Conservation (phyloP, 2,888 invertebrate species). For the Habroteleia sp. region DNA sequence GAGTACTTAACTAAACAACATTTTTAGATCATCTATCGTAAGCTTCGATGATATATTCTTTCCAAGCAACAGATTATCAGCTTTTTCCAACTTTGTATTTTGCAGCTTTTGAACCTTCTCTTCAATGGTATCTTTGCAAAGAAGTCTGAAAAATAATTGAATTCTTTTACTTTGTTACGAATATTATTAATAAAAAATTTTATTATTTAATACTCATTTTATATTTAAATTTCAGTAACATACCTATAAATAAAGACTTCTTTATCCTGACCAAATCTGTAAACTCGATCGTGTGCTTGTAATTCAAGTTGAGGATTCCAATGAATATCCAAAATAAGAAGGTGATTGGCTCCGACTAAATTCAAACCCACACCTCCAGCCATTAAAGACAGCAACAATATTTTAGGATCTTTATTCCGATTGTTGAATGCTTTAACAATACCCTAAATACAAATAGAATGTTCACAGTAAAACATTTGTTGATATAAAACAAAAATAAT, state of each 20-base stretch:
- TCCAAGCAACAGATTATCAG: constrained; percentile 89
- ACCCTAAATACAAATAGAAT: too few relatives aligned
- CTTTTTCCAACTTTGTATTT: constrained; percentile 88
- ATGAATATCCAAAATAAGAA: constrained; percentile 94
- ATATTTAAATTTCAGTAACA: too few relatives aligned
- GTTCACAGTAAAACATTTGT: too few relatives aligned
- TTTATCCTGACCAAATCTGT: constrained; percentile 93
- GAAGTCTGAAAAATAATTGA: neutral
- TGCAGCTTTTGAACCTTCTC: constrained; percentile 91
- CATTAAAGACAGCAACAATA: constrained; percentile 92
- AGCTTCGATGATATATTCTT: constrained; percentile 87
- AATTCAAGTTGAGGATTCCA: constrained; percentile 98
- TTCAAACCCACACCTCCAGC: constrained; percentile 98
- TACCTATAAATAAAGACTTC: constrained; percentile 92
- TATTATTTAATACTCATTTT: too few relatives aligned
- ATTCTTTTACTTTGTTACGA: neutral
- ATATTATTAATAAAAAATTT: too few relatives aligned
- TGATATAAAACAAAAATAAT: too few relatives aligned
- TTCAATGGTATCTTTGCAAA: constrained; percentile 87
- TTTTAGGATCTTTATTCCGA: constrained; percentile 76
- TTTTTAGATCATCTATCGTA: constrained; percentile 89
- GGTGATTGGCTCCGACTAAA: constrained; percentile 94
- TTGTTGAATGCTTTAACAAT: constrained; percentile 74
- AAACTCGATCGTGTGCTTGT: constrained; percentile 97
- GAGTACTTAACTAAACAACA: constrained; percentile 85